Conservation (phyloP, 2,888 invertebrate species). For the Sarcophaga rosellei region DNA sequence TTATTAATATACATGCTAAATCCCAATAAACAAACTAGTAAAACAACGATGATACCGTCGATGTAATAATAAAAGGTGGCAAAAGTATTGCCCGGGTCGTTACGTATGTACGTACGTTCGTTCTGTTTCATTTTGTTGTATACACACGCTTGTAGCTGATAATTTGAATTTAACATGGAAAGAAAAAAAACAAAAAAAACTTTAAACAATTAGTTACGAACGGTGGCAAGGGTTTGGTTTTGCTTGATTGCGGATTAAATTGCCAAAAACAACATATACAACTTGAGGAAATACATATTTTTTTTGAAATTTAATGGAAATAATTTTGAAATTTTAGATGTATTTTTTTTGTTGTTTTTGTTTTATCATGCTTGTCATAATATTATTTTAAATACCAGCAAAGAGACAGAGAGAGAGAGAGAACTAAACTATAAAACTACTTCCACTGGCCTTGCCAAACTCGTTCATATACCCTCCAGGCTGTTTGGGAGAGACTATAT, state of each 20-base stretch:
- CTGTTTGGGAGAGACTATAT: no score
- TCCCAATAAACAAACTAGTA: slow-evolving; percentile 29
- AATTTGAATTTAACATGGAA: slow-evolving; percentile 52
- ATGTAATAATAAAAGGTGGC: not conserved
- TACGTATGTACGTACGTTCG: not conserved
- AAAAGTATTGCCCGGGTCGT: not conserved
- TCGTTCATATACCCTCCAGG: no score
- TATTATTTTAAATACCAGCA: not conserved
- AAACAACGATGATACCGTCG: not conserved
- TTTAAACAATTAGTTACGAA: not conserved
- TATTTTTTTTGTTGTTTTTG: not conserved
- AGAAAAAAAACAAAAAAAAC: slow-evolving; percentile 18
- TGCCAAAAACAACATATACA: not conserved
- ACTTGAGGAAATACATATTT: not conserved
- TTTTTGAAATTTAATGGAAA: no score
- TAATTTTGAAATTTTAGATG: not conserved
- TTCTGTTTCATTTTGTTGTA: not conserved
- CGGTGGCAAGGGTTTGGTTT: no score
- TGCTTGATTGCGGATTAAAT: not conserved
- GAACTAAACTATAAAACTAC: no score
- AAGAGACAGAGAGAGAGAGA: no score
- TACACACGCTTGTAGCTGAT: slow-evolving; percentile 5
- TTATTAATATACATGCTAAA: slow-evolving; percentile 4
- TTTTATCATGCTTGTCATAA: not conserved
- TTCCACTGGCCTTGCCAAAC: no score